Evolutionary conservation across 2,797 vertebrate species (phyloP).

Genomic region (Pachyuromys duprasi): DNA sequence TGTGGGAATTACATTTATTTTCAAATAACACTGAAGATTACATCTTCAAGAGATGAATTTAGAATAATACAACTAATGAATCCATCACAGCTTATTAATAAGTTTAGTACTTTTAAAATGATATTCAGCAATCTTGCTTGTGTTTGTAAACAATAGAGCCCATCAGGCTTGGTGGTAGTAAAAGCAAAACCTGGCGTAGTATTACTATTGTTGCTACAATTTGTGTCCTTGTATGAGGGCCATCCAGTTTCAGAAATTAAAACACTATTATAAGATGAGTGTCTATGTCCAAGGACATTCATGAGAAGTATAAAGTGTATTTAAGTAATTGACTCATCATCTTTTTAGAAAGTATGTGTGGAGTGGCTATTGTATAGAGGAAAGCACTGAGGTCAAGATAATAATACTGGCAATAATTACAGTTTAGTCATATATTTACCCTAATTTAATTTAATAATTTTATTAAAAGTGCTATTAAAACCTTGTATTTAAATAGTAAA

Average conservation of each 20-base stretch:
- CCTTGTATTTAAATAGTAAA: not conserved
- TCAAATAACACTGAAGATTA: fast-evolving
- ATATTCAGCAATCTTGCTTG: not conserved
- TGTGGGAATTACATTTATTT: not conserved
- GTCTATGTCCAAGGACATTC: not conserved
- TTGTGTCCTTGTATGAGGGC: not conserved
- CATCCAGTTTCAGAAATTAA: not conserved
- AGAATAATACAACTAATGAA: not conserved
- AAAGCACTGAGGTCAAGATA: not conserved
- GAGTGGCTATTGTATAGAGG: not conserved
- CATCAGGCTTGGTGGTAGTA: not conserved
- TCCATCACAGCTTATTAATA: not conserved
- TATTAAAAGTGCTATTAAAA: not conserved
- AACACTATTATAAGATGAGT: not conserved
- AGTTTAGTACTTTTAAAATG: not conserved
- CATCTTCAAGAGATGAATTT: not conserved
- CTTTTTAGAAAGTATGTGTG: not conserved
- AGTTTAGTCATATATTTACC: not conserved
- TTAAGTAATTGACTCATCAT: not conserved
- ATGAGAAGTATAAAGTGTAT: not conserved
- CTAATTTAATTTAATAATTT: not conserved
- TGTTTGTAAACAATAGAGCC: not conserved
- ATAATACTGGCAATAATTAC: not conserved
- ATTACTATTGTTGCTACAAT: not conserved
- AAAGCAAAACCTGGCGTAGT: not conserved